Conservation (phyloP, 2,113 vertebrate genomes). For the Emydura subglobosa region DNA sequence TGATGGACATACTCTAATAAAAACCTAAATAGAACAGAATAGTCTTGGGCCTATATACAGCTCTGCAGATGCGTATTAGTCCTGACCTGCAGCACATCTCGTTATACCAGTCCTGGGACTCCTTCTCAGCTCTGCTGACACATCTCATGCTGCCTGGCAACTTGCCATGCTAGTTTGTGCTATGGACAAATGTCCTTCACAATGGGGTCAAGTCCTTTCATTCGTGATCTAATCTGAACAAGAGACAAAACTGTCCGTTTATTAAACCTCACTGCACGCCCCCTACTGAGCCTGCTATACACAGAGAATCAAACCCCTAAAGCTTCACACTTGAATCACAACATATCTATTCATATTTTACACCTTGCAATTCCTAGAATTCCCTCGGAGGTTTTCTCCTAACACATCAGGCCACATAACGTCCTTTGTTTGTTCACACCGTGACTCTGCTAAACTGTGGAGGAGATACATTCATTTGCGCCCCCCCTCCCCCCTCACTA, state of each 20-base stretch:
- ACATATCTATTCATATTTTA: not conserved
- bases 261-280: not conserved
- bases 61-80: not conserved
- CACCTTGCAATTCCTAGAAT: not conserved
- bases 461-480: slow-evolving; percentile 34
- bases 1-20: not conserved
- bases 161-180: not conserved
- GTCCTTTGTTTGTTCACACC: slow-evolving; percentile 1
- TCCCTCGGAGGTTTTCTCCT: not conserved
- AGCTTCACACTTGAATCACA: not conserved
- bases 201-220: not conserved
- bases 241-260: not conserved
- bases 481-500: not conserved
- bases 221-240: fast-evolving
- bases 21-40: not conserved
- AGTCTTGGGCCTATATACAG: not conserved
- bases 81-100: not conserved
- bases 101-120: not conserved
- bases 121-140: not conserved
- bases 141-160: not conserved
- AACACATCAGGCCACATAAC: not conserved
- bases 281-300: fast-evolving
- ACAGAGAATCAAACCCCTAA: not conserved
- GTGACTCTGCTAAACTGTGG: not conserved
- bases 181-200: not conserved